Evolutionary conservation across 2,888 invertebrate species (phyloP).

Genomic region (Clanis bilineata): DNA sequence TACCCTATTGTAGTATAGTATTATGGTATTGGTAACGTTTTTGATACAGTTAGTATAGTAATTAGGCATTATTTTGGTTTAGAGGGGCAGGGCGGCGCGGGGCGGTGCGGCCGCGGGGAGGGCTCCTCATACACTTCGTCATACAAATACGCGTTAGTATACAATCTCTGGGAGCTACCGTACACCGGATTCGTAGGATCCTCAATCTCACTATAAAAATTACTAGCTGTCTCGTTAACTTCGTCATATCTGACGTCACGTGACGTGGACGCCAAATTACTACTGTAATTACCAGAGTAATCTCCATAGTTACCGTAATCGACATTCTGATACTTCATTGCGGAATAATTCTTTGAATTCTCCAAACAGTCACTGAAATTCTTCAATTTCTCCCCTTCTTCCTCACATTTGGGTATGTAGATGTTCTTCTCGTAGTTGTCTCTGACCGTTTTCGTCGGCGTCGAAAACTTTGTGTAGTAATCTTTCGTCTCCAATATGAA

Average conservation of each 20-base stretch:
- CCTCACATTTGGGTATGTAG: conserved; percentile 66
- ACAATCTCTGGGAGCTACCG: conserved; percentile 35
- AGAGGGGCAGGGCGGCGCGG: conserved; percentile 82
- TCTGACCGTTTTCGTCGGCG: conserved; percentile 46
- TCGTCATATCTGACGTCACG: conserved; percentile 57
- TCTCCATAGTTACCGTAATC: conserved; percentile 50
- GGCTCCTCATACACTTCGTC: conserved; percentile 70
- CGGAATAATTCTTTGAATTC: conserved; percentile 73
- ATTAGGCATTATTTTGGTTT: conserved; percentile 48
- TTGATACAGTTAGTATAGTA: conserved; percentile 15
- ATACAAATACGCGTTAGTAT: conserved; percentile 57
- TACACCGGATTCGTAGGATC: conserved; percentile 40
- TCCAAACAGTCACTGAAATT: conserved; percentile 67
- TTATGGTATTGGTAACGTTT: not conserved
- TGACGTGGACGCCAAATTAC: conserved; percentile 43
- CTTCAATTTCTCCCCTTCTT: conserved; percentile 61
- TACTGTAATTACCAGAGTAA: conserved; percentile 39
- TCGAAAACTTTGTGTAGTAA: conserved; percentile 70
- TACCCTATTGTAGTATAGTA: too few species aligned
- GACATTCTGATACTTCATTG: conserved; percentile 67
- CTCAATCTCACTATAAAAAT: conserved; percentile 68
- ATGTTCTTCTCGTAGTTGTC: conserved; percentile 72
- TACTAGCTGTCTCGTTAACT: conserved; percentile 65
- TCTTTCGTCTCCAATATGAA: conserved; percentile 70
- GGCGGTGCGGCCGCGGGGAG: conserved; percentile 80